Conservation (phyloP, 2,797 vertebrate genomes). For the Potorous gilbertii region DNA sequence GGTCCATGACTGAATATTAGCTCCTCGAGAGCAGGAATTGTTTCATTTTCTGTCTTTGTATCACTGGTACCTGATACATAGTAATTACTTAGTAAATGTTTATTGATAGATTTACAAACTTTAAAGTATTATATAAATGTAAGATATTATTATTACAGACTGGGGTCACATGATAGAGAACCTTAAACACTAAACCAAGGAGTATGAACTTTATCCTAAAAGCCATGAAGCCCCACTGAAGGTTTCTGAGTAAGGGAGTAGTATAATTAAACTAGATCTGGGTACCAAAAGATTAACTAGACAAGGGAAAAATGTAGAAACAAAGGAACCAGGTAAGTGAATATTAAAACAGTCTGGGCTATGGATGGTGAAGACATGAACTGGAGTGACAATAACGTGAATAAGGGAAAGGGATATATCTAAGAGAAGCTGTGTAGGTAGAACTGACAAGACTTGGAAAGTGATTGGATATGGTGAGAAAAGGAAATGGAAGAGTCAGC, state of each 20-base stretch:
- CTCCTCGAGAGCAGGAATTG: too few relatives aligned
- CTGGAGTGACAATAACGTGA: not conserved
- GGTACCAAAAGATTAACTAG: not conserved
- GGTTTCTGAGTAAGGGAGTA: not conserved
- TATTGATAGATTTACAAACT: not conserved
- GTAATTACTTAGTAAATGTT: not conserved
- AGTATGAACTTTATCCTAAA: not conserved
- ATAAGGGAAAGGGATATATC: not conserved
- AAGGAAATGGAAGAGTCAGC: not conserved
- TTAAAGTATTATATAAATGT: not conserved
- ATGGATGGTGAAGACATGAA: not conserved
- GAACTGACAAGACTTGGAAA: too few relatives aligned
- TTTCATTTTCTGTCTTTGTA: too few relatives aligned
- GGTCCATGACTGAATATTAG: too few relatives aligned
- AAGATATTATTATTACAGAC: not conserved
- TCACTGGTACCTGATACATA: too few relatives aligned
- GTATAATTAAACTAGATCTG: not conserved
- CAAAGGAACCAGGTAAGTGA: not conserved
- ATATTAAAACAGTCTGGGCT: not conserved
- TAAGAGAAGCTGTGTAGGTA: not conserved
- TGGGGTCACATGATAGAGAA: not conserved
- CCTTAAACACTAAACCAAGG: not conserved
- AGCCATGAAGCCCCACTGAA: not conserved
- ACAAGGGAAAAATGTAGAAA: not conserved
- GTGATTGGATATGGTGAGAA: not conserved